These are phyloP conservation scores for Euwallacea fornicatus DNA, from an alignment of 1,140 invertebrate genomes.

Conservation along the genomic window DNA sequence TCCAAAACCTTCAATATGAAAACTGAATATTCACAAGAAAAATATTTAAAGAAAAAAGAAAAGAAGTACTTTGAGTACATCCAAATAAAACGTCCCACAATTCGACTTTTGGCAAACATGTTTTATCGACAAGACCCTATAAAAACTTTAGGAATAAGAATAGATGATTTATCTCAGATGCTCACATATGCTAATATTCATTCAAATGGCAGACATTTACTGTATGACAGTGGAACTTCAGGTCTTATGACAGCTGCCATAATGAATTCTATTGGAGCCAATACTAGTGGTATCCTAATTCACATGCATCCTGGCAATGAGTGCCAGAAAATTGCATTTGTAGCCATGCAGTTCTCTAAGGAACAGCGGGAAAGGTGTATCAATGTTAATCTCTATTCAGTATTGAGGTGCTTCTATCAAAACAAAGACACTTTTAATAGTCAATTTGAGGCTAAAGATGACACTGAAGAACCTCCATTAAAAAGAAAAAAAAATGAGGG, in stretches of 20 bases:
- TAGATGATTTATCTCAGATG: conserved; percentile 87
- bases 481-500: conserved; percentile 44
- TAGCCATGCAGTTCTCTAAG: conserved; percentile 74
- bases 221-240: conserved; percentile 85
- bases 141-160: conserved; percentile 78
- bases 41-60: conserved; percentile 93
- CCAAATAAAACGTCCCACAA: conserved; percentile 72
- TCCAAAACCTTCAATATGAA: conserved; percentile 84
- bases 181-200: conserved; percentile 79
- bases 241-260: conserved; percentile 83
- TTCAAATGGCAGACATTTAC: conserved; percentile 71
- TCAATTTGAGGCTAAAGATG: conserved; percentile 16
- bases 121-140: conserved; percentile 74
- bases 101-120: conserved; percentile 75
- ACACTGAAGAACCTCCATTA: conserved; percentile 21
- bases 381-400: conserved; percentile 72
- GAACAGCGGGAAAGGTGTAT: conserved; percentile 68
- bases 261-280: conserved; percentile 69
- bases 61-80: conserved; percentile 85
- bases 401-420: conserved; percentile 67
- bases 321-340: conserved; percentile 72
- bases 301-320: conserved; percentile 80
- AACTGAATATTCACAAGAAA: conserved; percentile 91
- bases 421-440: conserved; percentile 46
- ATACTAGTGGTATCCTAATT: conserved; percentile 65